Evolutionary conservation across 2,888 invertebrate genomes (phyloP), one percentile per base, ranked within the genome.

Genomic region (Gryllus longicercus): DNA sequence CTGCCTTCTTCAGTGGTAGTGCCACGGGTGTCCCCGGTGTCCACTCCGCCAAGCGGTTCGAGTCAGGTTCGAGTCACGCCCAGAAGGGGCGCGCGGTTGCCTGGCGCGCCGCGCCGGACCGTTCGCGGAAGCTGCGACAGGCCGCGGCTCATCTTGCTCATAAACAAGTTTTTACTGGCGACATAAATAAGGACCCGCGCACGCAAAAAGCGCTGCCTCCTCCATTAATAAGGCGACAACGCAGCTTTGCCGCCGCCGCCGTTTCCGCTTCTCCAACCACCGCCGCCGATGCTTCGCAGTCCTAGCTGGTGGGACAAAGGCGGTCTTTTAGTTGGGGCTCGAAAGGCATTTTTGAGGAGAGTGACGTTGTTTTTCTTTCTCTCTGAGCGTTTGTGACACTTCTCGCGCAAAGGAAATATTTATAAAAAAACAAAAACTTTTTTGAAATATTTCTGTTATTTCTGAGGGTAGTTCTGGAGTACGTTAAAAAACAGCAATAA

Each of bases 101-200:
- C 18, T 25, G 16, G 2, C 12, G 63, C 16, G 14, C 63, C 16
- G 14, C 2, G 16, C 2, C 18, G 14, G 63, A 63, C 63, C 18
- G 63, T 16, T 63, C 63, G n/a, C 63, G 63, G 63, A 63, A 63
- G 63, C n/a, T 14, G 63, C 14, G 63, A 8, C 14, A 5, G 16
- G 63, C 63, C 63, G 63, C 14, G 63, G 16, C 63, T 14, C 63
- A n/a, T 63, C 63, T 63, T 63, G 16, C 63, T 63, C 63, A 63
- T n/a, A 63, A 63, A 63, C 63, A 63, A 63, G 63, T 63, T 63
- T 63, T 63, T 63, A 63, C 63, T 63, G 14, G 63, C 63, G 63
- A 63, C 63, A 63, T 63, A 63, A 63, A 63, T 63, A 63, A 63
- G 63, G 63, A n/a, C n/a, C 63, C 63, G 8, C 63, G 8, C 63